Base-by-base conservation (phyloP, 2,888 invertebrate genomes). In the Neoitamus cyanurus region DNA sequence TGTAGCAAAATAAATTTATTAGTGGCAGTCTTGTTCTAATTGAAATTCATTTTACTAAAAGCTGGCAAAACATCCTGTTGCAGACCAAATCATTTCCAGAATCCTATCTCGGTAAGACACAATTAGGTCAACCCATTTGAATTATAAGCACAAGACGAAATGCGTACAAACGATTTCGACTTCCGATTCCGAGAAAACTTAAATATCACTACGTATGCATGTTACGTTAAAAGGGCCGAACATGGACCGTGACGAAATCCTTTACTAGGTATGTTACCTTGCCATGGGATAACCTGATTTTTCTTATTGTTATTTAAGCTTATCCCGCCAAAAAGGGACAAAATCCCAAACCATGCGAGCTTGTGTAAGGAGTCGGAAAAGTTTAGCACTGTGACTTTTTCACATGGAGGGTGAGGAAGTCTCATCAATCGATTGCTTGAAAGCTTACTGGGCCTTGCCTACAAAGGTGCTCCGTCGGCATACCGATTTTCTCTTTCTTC, bases 251-350 rank as follows among this genome's bases (percentile, higher is more conserved):
- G 15, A 72, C 20, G 34, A 72, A 72, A 72, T 72, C 36, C 15
- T 31, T 69, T 25, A 13, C 69, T 28, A 30, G 30, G 69, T 30
- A 69, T 69, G 20, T 30, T 72, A 72, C 34, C 72, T 72, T 5
- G n/a, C 3, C 34, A 9, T 13, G 15, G 20, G 73, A 36, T 73
- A 37, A 73, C 37, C 73, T 36, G 37, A 73, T 73, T 73, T 36
- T 73, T 73, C 34, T 73, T 73, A 36, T 73, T 36, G 73, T 73
- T 36, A 73, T 37, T 73, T 73, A 73, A 37, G 36, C 36, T 73
- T 36, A 73, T 36, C 34, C 20, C 7, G 72, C 31, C 20, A 36
- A 73, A 58, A 73, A 36, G 36, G 72, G 73, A 15, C 73, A 1
- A 15, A 36, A 36, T 34, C 20, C 13, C 36, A 7, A 20, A 4